Evolutionary conservation across 2,113 vertebrate genomes (phyloP).

Genomic region (Australoheros scitulus): DNA sequence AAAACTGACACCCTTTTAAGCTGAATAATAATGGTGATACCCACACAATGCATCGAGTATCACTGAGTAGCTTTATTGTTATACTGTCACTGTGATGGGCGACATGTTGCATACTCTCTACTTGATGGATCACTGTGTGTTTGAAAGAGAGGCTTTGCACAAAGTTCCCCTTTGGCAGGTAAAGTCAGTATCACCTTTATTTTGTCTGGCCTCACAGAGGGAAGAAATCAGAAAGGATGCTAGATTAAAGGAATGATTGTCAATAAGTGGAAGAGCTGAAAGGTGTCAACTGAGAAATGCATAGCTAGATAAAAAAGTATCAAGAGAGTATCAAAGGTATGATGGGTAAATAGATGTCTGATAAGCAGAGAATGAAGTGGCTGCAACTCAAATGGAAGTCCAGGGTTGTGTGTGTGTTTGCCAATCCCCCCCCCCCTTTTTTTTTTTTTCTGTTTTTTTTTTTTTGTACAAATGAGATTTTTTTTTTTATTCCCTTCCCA

Average conservation of each 20-base stretch:
- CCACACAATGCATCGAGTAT: neutral
- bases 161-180: neutral
- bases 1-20: neutral
- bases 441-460: neutral
- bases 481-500: neutral
- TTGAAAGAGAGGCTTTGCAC: neutral
- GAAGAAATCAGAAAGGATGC: neutral
- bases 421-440: neutral
- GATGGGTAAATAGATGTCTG: neutral
- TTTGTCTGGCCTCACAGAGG: neutral
- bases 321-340: neutral
- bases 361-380: neutral
- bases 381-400: neutral
- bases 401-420: neutral
- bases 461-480: neutral
- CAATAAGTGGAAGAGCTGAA: neutral
- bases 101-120: neutral
- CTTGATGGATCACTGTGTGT: neutral
- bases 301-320: slow-evolving; percentile 31
- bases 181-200: neutral
- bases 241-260: slow-evolving; percentile 24
- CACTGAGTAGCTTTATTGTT: neutral
- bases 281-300: neutral
- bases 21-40: neutral
- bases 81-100: neutral